Percentiles rank a stretch among this genome's conserved stretches.
These are phyloP conservation scores for Mustelus asterias DNA, from an alignment of 2,113 vertebrate species.

Conservation along the genomic window DNA sequence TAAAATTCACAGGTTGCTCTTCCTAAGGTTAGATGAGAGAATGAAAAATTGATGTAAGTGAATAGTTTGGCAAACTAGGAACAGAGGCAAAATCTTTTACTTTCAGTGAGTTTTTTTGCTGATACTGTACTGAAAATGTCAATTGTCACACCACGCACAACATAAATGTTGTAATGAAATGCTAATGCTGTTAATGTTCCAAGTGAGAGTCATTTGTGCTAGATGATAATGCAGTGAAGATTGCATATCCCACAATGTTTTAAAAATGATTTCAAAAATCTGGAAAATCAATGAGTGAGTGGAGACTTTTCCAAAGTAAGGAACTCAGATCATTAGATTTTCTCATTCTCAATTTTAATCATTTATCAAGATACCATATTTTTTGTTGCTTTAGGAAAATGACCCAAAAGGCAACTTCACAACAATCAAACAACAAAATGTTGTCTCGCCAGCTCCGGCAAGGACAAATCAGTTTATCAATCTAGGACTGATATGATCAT, in stretches of 20 bases:
- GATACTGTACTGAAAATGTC: not conserved
- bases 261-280: not conserved
- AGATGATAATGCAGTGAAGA: constrained; percentile 9
- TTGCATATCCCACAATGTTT: not conserved
- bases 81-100: not conserved
- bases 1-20: not conserved
- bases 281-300: not conserved
- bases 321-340: not conserved
- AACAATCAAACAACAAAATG: not conserved
- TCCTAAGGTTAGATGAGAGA: not conserved
- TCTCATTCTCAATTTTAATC: not conserved
- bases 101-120: not conserved
- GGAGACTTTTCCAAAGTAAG: not conserved
- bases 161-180: constrained; percentile 17
- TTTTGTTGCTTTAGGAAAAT: not conserved
- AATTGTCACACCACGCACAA: not conserved
- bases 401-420: not conserved
- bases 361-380: not conserved
- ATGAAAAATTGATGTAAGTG: not conserved
- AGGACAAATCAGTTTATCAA: not conserved
- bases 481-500: not conserved
- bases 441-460: not conserved
- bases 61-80: not conserved
- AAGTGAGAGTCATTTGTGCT: not conserved
- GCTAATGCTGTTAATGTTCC: not conserved